A percentile compares a stretch with the other conserved stretches of the same genome.
These are phyloP conservation scores for Siniperca obscura DNA, from an alignment of 2,797 vertebrate species.

Conservation along the genomic window DNA sequence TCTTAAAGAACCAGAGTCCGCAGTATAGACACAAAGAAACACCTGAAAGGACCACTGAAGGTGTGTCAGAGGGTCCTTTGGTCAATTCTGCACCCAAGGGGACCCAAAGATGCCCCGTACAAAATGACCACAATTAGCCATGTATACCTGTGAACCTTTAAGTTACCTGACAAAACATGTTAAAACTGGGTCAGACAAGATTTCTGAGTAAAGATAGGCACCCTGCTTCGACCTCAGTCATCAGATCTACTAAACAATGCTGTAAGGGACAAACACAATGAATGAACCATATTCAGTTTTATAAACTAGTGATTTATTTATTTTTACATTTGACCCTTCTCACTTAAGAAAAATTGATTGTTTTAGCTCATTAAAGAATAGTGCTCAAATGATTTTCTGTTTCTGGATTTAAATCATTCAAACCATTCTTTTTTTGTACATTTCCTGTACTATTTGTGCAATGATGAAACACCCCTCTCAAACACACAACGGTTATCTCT, in stretches of 20 bases:
- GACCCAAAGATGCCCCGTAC: neutral
- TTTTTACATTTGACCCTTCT: neutral
- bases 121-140: neutral
- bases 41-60: neutral
- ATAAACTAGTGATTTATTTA: neutral
- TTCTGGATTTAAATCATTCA: neutral
- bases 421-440: neutral
- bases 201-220: neutral
- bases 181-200: neutral
- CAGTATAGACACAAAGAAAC: neutral
- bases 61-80: neutral
- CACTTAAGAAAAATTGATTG: neutral
- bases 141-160: neutral
- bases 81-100: neutral
- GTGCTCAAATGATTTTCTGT: neutral
- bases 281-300: neutral
- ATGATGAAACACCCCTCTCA: neutral
- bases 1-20: constrained; percentile 68
- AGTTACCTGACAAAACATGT: neutral
- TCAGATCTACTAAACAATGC: neutral
- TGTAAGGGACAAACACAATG: neutral
- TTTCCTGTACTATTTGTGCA: neutral
- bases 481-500: neutral
- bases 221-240: neutral
- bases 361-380: neutral